phyloP scores from a whole-genome alignment of 2,888 invertebrate species.

The Melanotus villosus region DNA sequence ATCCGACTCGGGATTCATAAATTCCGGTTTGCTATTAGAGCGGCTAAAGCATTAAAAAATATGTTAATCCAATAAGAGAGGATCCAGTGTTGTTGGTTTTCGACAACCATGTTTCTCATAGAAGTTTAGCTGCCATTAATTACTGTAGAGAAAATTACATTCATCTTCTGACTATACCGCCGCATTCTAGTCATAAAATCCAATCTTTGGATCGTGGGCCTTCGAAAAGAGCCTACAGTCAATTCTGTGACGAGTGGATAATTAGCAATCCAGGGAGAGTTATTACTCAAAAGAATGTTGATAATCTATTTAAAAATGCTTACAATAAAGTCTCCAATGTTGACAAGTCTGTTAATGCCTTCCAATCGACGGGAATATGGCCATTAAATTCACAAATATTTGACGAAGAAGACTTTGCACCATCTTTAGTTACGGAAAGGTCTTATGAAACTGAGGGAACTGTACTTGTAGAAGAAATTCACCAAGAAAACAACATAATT shows the following conservation, averaged over 20 bases:
- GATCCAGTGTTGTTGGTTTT: background rate
- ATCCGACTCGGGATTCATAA: too few species aligned
- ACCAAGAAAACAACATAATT: background rate
- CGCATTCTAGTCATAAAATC: background rate
- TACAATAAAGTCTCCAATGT: background rate
- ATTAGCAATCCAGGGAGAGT: background rate
- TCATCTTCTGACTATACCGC: background rate
- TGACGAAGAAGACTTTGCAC: background rate
- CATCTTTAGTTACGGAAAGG: background rate
- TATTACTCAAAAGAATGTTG: background rate
- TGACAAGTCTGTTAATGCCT: conserved; percentile 1
- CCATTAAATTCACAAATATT: background rate
- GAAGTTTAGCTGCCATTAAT: too few species aligned
- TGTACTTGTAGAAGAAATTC: background rate
- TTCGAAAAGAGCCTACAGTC: too few species aligned
- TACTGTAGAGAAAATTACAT: background rate
- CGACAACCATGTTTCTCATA: too few species aligned
- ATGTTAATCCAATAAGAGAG: background rate
- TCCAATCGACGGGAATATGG: background rate
- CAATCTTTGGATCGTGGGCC: background rate
- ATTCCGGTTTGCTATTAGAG: too few species aligned
- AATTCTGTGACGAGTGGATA: too few species aligned
- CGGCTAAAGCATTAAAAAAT: too few species aligned
- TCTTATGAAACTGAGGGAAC: background rate
- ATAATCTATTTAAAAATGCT: background rate